Conservation (phyloP, 2,797 vertebrate genomes). For the Emys orbicularis region DNA sequence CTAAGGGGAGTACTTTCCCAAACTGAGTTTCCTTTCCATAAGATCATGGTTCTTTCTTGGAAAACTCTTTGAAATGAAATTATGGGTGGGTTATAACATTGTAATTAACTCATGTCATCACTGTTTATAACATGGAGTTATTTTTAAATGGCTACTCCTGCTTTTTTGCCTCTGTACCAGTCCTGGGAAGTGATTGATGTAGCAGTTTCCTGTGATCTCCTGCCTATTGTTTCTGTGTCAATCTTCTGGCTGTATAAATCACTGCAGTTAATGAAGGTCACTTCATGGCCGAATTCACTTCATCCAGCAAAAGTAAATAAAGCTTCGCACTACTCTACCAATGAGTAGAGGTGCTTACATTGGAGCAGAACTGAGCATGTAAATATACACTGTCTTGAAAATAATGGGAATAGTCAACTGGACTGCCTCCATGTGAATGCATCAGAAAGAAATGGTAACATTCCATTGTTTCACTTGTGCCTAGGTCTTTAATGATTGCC, state of each 20-base stretch:
- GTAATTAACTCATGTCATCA: conserved; percentile 13
- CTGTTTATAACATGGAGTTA: conserved; percentile 16
- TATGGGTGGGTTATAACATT: not conserved
- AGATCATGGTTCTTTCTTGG: not conserved
- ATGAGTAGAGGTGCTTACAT: conserved; percentile 69
- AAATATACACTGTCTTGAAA: conserved; percentile 68
- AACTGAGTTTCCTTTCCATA: not conserved
- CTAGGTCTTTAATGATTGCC: conserved; percentile 31
- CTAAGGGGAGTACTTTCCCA: not conserved
- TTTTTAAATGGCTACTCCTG: not conserved
- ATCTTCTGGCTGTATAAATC: not conserved
- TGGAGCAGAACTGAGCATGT: conserved; percentile 67
- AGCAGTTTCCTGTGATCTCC: conserved; percentile 9
- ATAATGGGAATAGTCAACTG: conserved; percentile 68
- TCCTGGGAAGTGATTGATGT: not conserved
- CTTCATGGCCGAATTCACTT: conserved; percentile 56
- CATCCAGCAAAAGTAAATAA: conserved; percentile 67
- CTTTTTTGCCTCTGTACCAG: not conserved
- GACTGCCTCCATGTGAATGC: conserved; percentile 34
- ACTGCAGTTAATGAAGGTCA: not conserved
- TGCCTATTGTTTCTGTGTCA: not conserved
- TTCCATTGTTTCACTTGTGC: conserved; percentile 67
- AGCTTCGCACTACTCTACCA: conserved; percentile 66
- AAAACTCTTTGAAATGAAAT: not conserved
- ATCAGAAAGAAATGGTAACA: conserved; percentile 63